These are phyloP conservation scores for Xanthorhoe spadicearia DNA, from an alignment of 2,888 invertebrate genomes.

Conservation along the genomic window DNA sequence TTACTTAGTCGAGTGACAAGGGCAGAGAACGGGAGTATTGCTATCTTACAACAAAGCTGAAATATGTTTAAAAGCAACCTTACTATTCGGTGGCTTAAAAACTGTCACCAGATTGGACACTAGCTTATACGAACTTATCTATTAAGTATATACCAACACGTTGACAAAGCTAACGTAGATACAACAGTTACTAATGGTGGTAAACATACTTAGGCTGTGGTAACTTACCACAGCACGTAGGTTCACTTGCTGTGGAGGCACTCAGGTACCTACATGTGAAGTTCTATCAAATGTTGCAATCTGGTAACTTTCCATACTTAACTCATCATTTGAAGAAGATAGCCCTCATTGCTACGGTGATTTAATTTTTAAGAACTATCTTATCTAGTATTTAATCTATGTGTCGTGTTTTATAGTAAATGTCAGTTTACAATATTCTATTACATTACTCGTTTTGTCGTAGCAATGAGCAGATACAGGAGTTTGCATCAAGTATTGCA, in stretches of 20 bases:
- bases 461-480: slow-evolving; percentile 9
- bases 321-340: background rate
- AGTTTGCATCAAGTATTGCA: background rate
- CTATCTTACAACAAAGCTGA: background rate
- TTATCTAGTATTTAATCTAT: slow-evolving; percentile 22
- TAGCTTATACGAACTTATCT: too few species aligned
- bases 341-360: slow-evolving; percentile 1
- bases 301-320: background rate
- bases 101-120: too few species aligned
- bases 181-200: too few species aligned
- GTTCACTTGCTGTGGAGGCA: background rate
- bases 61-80: too few species aligned
- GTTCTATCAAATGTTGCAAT: background rate
- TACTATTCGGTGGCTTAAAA: too few species aligned
- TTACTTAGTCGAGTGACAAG: slow-evolving; percentile 26
- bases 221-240: too few species aligned
- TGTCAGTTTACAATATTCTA: slow-evolving; percentile 17
- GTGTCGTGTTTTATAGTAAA: slow-evolving; percentile 32
- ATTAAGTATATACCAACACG: too few species aligned
- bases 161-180: too few species aligned
- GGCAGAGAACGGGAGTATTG: slow-evolving; percentile 19
- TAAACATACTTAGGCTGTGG: too few species aligned
- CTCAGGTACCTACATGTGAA: background rate
- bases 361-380: slow-evolving; percentile 22
- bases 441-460: slow-evolving; percentile 17